These are phyloP conservation scores for Eleginops maclovinus DNA, from an alignment of 2,113 vertebrate species.

Conservation along the genomic window DNA sequence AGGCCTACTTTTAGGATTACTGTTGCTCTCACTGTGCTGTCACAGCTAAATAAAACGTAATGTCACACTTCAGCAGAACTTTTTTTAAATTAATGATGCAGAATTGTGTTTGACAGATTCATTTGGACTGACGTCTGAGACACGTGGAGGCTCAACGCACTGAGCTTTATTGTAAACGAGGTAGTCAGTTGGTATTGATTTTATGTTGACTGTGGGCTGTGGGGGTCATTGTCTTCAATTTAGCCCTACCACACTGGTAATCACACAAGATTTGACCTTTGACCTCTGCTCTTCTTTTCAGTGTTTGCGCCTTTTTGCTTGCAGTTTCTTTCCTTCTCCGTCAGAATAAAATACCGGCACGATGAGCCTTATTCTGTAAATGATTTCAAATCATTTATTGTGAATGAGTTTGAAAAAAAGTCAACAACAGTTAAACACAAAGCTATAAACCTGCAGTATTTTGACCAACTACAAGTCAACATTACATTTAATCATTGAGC, in stretches of 20 bases:
- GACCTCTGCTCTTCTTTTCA: slow-evolving; percentile 24
- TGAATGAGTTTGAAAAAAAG: slow-evolving; percentile 17
- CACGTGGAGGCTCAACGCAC: slow-evolving; percentile 6
- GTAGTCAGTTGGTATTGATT: slow-evolving; percentile 71
- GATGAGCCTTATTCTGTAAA: slow-evolving; percentile 24
- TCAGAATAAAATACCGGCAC: neutral
- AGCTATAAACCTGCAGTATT: slow-evolving; percentile 1
- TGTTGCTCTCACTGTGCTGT: no score
- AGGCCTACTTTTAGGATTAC: no score
- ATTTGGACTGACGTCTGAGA: slow-evolving; percentile 3
- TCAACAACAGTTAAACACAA: slow-evolving; percentile 13
- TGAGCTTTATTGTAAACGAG: slow-evolving; percentile 28
- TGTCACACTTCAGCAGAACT: no score
- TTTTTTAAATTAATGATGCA: no score
- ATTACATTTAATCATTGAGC: neutral
- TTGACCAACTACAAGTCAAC: slow-evolving; percentile 9
- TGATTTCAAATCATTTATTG: slow-evolving; percentile 64
- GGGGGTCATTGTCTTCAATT: slow-evolving; percentile 67
- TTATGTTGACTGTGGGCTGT: slow-evolving; percentile 38
- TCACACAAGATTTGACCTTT: slow-evolving; percentile 57
- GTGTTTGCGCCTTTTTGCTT: slow-evolving; percentile 7
- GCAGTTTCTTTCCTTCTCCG: slow-evolving; percentile 18
- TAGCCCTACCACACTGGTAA: slow-evolving; percentile 39
- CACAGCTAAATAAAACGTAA: no score
- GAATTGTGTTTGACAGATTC: neutral